phyloP scores from a whole-genome alignment of 1,140 invertebrate species.

The Brachionus asplanchnoidis region DNA sequence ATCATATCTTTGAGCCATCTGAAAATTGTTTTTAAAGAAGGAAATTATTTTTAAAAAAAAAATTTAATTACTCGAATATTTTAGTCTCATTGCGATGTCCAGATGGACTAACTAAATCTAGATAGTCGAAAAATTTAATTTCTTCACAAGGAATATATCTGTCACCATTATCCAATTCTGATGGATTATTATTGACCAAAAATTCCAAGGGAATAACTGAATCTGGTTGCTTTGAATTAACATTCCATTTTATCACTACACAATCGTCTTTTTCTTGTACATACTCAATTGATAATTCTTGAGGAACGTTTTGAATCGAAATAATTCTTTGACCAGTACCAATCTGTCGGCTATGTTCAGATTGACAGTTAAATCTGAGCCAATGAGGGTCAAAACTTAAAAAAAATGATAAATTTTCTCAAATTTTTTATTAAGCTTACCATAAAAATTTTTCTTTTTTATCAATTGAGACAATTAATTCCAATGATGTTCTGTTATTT shows the following conservation, averaged over 20 bases:
- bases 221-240: background rate
- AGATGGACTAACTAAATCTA: background rate
- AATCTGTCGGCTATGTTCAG: background rate
- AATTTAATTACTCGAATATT: background rate
- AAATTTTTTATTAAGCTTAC: background rate
- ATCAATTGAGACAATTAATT: background rate
- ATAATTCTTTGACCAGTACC: slow-evolving; percentile 30
- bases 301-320: background rate
- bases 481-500: background rate
- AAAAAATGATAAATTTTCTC: background rate
- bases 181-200: slow-evolving; percentile 1
- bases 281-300: background rate
- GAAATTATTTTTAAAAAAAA: background rate
- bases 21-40: background rate
- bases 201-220: slow-evolving; percentile 5
- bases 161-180: background rate
- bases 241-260: background rate
- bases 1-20: background rate
- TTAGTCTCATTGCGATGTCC: background rate
- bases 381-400: slow-evolving; percentile 31
- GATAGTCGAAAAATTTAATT: background rate
- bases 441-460: background rate
- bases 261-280: background rate
- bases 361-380: slow-evolving; percentile 41
- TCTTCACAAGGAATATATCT: background rate